Conservation (phyloP, 2,888 invertebrate genomes). For the Pterobdella sp. region DNA sequence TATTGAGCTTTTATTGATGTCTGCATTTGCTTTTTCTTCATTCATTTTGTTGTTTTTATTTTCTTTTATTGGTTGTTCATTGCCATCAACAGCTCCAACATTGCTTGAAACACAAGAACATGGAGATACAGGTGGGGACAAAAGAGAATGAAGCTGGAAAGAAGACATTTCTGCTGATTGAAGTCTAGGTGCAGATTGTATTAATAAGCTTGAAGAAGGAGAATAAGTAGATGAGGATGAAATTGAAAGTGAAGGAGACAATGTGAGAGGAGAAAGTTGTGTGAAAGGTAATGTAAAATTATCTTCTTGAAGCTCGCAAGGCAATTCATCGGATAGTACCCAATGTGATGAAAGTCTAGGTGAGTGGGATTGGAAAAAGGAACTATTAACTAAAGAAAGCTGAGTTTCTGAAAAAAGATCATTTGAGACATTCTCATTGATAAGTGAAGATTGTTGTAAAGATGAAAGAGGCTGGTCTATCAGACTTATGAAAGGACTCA, state of each 20-base stretch:
- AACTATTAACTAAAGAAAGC: too few relatives aligned
- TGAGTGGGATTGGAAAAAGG: too few relatives aligned
- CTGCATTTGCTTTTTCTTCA: neutral
- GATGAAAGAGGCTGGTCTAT: slow-evolving; percentile 1
- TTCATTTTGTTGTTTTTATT: neutral
- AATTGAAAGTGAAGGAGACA: slow-evolving; percentile 3
- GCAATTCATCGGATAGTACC: neutral
- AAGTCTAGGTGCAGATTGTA: neutral
- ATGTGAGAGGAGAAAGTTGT: slow-evolving; percentile 1
- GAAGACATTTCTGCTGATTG: neutral
- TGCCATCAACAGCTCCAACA: too few relatives aligned
- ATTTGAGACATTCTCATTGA: neutral
- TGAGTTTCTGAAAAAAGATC: too few relatives aligned
- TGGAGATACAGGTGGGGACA: neutral
- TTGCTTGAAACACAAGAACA: neutral
- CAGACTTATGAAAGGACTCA: slow-evolving; percentile 5
- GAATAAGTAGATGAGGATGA: neutral
- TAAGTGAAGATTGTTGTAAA: neutral
- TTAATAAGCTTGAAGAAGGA: neutral
- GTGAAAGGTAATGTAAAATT: neutral
- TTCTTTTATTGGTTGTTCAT: too few relatives aligned
- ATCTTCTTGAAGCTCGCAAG: neutral
- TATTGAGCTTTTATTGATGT: neutral
- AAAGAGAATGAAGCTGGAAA: neutral
- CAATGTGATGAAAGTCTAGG: neutral